These are phyloP conservation scores for Drosophila guanche DNA, from an alignment of 1,140 invertebrate genomes.

Conservation along the genomic window DNA sequence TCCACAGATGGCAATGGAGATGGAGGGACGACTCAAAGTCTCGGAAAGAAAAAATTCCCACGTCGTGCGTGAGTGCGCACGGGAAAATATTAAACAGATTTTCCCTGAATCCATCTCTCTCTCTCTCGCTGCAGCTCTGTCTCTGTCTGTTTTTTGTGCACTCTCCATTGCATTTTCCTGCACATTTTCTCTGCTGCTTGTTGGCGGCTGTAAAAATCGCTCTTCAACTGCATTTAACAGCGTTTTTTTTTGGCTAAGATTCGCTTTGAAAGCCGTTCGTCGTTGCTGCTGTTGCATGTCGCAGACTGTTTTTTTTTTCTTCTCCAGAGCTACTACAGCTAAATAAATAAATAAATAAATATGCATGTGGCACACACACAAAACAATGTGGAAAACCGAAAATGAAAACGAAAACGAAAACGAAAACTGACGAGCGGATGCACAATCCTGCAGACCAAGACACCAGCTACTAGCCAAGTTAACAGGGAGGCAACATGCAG, in stretches of 20 bases:
- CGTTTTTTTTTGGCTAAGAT: constrained; percentile 38
- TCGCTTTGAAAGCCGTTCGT: constrained; percentile 78
- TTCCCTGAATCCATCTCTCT: constrained; percentile 4
- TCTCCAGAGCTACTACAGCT: constrained; percentile 32
- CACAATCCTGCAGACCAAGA: constrained; percentile 31
- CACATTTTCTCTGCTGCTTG: too few species aligned
- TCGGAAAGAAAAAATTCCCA: constrained; percentile 69
- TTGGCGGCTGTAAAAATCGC: constrained; percentile 28
- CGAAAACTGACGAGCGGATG: constrained; percentile 75
- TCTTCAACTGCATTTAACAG: constrained; percentile 71
- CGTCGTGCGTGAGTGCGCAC: constrained; percentile 74
- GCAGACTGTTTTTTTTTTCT: constrained; percentile 76
- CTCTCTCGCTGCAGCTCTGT: constrained; percentile 11
- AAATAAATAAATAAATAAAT: constrained; percentile 66
- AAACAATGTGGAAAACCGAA: constrained; percentile 70
- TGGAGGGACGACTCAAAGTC: constrained; percentile 10
- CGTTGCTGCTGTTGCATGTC: constrained; percentile 52
- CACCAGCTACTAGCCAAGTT: constrained; percentile 30
- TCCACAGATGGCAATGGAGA: constrained; percentile 13
- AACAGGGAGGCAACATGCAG: constrained; percentile 37
- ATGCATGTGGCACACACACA: constrained; percentile 66
- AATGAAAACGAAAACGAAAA: constrained; percentile 24
- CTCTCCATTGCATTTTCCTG: too few species aligned
- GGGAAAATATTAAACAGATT: constrained; percentile 78
- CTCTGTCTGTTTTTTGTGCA: constrained; percentile 18